phyloP scores from a whole-genome alignment of 2,888 invertebrate species.

The Synergus umbraculus region DNA sequence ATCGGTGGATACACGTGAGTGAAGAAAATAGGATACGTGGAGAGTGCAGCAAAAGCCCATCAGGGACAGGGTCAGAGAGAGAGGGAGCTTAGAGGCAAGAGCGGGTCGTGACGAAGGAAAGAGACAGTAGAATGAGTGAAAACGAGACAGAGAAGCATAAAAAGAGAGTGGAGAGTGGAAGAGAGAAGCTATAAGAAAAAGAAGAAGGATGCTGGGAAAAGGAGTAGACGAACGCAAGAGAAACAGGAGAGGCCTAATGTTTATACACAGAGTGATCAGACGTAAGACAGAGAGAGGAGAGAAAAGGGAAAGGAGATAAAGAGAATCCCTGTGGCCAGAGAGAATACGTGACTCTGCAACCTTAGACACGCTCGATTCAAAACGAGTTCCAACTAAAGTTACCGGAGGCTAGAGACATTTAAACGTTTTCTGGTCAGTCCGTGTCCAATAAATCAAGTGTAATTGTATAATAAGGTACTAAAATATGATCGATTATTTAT shows the following conservation, averaged over 20 bases:
- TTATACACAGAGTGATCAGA: constrained; percentile 47
- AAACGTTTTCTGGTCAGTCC: constrained; percentile 31
- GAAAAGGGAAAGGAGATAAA: constrained; percentile 49
- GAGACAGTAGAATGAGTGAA: constrained; percentile 51
- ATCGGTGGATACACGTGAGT: constrained; percentile 17
- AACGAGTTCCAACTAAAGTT: constrained; percentile 58
- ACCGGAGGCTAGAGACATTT: constrained; percentile 40
- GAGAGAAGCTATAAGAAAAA: constrained; percentile 48
- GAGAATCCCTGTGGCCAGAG: constrained; percentile 48
- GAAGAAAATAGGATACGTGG: not conserved
- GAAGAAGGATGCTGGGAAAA: constrained; percentile 47
- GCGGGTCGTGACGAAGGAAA: constrained; percentile 42
- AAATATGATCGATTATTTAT: constrained; percentile 36
- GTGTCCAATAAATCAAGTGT: constrained; percentile 29
- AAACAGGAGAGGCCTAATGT: constrained; percentile 53
- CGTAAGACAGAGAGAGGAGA: constrained; percentile 35
- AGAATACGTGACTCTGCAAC: constrained; percentile 67
- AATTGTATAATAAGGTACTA: constrained; percentile 34
- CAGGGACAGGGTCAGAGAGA: constrained; percentile 7
- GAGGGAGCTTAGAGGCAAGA: constrained; percentile 1
- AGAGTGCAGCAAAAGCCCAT: not conserved
- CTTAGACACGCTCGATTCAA: constrained; percentile 63
- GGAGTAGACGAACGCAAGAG: constrained; percentile 39
- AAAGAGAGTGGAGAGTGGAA: constrained; percentile 43
- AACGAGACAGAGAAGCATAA: constrained; percentile 47